Evolutionary conservation across 2,113 vertebrate species (phyloP).

Genomic region (Glaucidium brasilianum): DNA sequence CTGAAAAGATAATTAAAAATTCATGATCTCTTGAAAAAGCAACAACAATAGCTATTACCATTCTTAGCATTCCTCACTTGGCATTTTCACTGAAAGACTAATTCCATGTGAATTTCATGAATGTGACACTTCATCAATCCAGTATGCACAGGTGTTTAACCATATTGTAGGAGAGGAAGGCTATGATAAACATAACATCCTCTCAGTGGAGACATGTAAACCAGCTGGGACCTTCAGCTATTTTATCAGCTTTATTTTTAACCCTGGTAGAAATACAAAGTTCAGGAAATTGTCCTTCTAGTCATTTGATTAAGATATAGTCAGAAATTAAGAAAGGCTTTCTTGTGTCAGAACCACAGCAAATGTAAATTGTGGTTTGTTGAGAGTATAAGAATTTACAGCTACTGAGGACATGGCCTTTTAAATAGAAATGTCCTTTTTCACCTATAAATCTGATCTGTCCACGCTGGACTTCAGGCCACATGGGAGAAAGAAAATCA

Average conservation of each 20-base stretch:
- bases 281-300: neutral
- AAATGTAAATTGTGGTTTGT: neutral
- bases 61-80: neutral
- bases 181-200: neutral
- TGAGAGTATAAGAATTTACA: neutral
- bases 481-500: neutral
- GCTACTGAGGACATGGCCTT: neutral
- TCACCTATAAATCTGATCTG: neutral
- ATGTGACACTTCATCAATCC: neutral
- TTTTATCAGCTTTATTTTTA: constrained; percentile 59
- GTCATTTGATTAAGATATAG: neutral
- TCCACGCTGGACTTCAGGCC: neutral
- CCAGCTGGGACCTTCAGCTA: neutral
- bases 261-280: neutral
- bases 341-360: neutral
- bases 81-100: neutral
- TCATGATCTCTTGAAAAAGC: neutral
- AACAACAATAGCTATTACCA: neutral
- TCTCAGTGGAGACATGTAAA: neutral
- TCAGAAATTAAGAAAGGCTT: neutral
- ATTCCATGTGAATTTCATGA: neutral
- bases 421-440: neutral
- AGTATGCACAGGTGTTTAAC: neutral
- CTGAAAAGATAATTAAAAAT: neutral
- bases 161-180: neutral